Base-by-base conservation (phyloP, 2,797 vertebrate species). In the Momotus momota region DNA sequence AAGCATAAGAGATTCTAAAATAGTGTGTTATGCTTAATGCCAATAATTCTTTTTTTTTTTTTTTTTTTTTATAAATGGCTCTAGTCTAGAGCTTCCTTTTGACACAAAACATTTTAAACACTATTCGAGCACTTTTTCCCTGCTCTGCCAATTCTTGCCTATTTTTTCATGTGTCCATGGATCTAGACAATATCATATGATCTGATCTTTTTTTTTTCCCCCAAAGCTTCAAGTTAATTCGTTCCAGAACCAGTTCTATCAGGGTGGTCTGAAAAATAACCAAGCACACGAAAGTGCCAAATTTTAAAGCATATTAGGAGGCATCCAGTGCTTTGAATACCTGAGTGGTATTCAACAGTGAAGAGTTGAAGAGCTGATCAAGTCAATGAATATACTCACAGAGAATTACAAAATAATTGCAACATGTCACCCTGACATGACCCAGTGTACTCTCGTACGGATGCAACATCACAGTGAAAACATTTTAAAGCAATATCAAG, bases 401-500 rank as follows among this genome's bases (percentile, higher is more conserved):
- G 48, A 80, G 70, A 92, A 74, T 82, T 83, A 31, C 25, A 81
- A 88, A 75, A 45, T 92, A 88, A 70, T 93, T 94, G 46, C 55
- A 88, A 41, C 40, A 23, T 57, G 10, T 65, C 72, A 74, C 61
- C 62, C 66, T 75, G 40, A 52, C 40, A 43, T 60, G 51, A 93
- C 73, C 54, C n/a, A 60, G 14, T 49, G 43, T 87, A 81, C 43
- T 83, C 35, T 19, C 69, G 12, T 62, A 75, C 66, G 86, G 86
- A 92, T 87, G 52, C 21, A 81, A 77, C 61, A 71, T 65, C 61
- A 65, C 38, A 72, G 29, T 23, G 57, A 81, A 93, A 92, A 91
- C 14, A 65, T 7, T 61, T 38, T 48, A 79, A 90, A 54, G 45
- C 38, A 74, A 29, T 81, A 72, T 54, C 35, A 41, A 87, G 19